Evolutionary conservation across 1,140 invertebrate genomes (phyloP).

Genomic region (Pachyrhynchus sulphureomaculatus): DNA sequence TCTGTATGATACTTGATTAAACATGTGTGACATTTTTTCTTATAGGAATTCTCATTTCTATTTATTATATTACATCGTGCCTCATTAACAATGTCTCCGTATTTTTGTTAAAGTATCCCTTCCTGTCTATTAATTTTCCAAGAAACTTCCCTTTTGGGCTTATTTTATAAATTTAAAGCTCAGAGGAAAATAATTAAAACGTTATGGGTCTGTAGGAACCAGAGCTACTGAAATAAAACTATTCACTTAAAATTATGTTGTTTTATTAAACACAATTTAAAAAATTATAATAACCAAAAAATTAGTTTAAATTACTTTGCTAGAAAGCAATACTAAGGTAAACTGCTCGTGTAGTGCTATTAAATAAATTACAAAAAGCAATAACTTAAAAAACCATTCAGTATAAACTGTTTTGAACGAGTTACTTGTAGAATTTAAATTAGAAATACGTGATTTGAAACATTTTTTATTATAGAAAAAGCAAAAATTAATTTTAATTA

Average conservation of each 20-base stretch:
- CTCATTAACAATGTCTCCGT: too few relatives aligned
- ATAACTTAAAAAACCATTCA: neutral
- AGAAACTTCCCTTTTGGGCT: too few relatives aligned
- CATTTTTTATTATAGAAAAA: neutral
- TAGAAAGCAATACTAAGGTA: neutral
- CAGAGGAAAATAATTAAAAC: too few relatives aligned
- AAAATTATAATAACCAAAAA: constrained; percentile 1
- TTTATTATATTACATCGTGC: too few relatives aligned
- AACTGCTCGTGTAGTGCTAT: neutral
- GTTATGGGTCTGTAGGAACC: too few relatives aligned
- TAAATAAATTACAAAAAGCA: constrained; percentile 8
- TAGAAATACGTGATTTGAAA: neutral
- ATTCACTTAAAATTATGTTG: neutral
- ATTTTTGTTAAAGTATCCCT: too few relatives aligned
- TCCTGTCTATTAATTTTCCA: too few relatives aligned
- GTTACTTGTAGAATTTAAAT: neutral
- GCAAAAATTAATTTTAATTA: too few relatives aligned
- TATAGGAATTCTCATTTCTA: too few relatives aligned
- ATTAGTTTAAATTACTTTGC: neutral
- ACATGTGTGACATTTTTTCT: too few relatives aligned
- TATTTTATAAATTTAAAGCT: too few relatives aligned
- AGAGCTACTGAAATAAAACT: neutral
- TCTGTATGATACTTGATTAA: too few relatives aligned
- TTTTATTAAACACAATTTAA: constrained; percentile 3
- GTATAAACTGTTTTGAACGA: neutral